These are phyloP conservation scores for Nanger granti DNA, from an alignment of 2,113 vertebrate genomes.

Conservation along the genomic window DNA sequence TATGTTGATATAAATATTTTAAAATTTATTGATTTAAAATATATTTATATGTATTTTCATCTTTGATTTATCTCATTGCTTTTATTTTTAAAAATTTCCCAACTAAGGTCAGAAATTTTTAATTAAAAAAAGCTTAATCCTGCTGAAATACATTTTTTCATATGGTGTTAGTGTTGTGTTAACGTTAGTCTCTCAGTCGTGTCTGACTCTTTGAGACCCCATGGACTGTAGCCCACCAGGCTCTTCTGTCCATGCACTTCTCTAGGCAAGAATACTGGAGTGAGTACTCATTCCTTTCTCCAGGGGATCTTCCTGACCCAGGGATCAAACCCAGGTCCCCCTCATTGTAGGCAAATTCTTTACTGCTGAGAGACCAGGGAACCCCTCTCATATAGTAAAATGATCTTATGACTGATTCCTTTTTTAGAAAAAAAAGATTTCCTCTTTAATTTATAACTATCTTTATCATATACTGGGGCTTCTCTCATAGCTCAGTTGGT, in stretches of 20 bases:
- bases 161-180: background rate
- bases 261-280: background rate
- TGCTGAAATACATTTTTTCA: background rate
- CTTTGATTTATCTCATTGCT: background rate
- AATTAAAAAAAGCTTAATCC: background rate
- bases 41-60: background rate
- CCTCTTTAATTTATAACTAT: background rate
- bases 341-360: background rate
- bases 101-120: background rate
- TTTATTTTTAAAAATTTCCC: background rate
- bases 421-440: background rate
- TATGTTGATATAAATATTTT: background rate
- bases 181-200: accelerated
- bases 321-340: background rate
- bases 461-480: background rate
- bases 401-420: background rate
- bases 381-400: background rate
- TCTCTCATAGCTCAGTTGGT: background rate
- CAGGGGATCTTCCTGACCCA: background rate
- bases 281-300: background rate
- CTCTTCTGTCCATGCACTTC: background rate
- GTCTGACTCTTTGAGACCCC: background rate
- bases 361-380: background rate
- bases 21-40: background rate
- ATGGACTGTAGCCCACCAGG: background rate